Base-by-base conservation (phyloP, 1,140 invertebrate species). In the Globodera ellingtonae region DNA sequence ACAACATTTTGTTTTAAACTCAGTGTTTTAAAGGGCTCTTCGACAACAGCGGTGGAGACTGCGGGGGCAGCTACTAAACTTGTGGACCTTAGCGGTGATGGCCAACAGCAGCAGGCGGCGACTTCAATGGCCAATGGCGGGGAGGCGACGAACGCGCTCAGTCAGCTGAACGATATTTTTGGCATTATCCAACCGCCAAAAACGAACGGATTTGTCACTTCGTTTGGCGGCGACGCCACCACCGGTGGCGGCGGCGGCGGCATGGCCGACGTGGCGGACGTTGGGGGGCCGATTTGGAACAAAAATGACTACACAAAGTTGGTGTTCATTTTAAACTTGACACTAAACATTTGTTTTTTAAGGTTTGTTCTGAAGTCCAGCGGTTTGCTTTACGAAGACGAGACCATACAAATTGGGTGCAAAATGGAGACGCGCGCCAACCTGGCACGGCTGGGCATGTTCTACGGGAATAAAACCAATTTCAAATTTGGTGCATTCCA, bases 391-490 rank as follows among this genome's bases (percentile, higher is more conserved):
- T 99, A 96, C 91, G 97, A 99, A 91, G 98, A 97, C 91, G 96
- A 98, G 88, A 91, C 98, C 70, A 93, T 99, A 78, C 97, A 99
- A 92, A 97, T 99, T 86, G 97, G 97, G 75, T 95, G 98, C 0
- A 99, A 99, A 90, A 95, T 95, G 84, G 97, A 99, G 90, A 91
- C 89, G 77, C 92, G 95, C 87, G 94, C 96, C 90, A 98, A 98
- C 91, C 92, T 98, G 82, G 97, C 96, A 8, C 92, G 97, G 81
- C 92, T 99, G 83, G 95, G 94, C 46, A 91, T 99, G 44, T 99
- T 98, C 90, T 99, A 98, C 91, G 97, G 97, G 75, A 99, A 99
- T 90, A 99, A 99, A 91, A 98, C 96, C 56, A 93, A 94, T 86
- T 93, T 93, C 88, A 91, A 93, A 47, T 91, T 95, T 76, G 92